Base-by-base conservation (phyloP, 2,888 invertebrate species). In the Ophioninae sp. region DNA sequence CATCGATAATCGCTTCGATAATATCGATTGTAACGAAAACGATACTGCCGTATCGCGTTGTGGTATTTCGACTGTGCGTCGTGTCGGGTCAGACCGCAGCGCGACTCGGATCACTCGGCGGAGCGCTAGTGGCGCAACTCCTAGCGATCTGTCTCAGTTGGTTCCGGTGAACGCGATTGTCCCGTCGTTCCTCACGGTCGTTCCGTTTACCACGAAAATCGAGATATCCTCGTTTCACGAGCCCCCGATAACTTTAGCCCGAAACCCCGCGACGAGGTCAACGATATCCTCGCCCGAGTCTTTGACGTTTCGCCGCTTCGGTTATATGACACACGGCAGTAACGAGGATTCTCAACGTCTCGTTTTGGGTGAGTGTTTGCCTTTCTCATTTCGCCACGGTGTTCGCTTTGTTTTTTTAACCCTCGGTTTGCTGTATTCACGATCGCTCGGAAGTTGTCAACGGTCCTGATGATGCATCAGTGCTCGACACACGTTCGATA, bases 31-130 rank as follows among this genome's bases (percentile, higher is more conserved):
- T 51, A 61, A 10, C 63, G 20, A 20, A 7, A 69, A 30, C 30
- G 22, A 20, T 39, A 74, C 69, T 68, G 59, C 51, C 69, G 75
- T 69, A 39, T 6, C 37, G 8, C 37, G 22, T 17, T 30, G 10
- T 30, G n/a, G 30, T 22, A 41, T 59, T 64, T 17, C 37, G 64
- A 30, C 67, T 23, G 23, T 23, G 73, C 64, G 69, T 63, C 39
- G 77, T 77, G 68, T 56, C 56, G 30, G 22, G 71, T 61, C 80
- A 74, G 81, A 83, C 69, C 56, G 68, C 73, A 81, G 63, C 67
- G 37, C 80, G 80, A 77, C 44, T 83, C n/a, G 56, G 39, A 64
- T 72, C 73, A 81, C 83, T 83, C 77, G 77, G 68, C 68, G 77
- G 58, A 77, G 63, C 64, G 76, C 68, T 44, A 67, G 44, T 63